Evolutionary conservation across 1,140 invertebrate genomes (phyloP).

Genomic region (Bombus waltoni): DNA sequence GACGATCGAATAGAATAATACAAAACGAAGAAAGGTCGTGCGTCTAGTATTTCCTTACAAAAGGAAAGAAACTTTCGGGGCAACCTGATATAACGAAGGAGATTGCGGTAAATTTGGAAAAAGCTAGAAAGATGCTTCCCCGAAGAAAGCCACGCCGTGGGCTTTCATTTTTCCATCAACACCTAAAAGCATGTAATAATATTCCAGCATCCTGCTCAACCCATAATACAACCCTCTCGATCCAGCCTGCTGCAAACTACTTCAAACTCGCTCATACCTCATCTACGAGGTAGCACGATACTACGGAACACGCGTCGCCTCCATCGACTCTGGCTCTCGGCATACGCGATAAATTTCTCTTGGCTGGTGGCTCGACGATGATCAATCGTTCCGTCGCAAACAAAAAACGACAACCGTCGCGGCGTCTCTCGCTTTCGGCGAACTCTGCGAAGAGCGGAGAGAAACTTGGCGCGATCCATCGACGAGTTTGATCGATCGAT

Average conservation of each 20-base stretch:
- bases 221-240: neutral
- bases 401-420: neutral
- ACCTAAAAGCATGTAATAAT: too few relatives aligned
- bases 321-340: neutral
- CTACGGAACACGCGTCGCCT: neutral
- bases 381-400: neutral
- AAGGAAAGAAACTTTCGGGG: too few relatives aligned
- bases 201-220: too few relatives aligned
- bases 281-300: neutral
- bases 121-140: neutral
- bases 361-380: neutral
- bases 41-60: too few relatives aligned
- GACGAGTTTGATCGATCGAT: neutral
- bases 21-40: too few relatives aligned
- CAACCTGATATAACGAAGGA: too few relatives aligned
- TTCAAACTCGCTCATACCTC: neutral
- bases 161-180: neutral
- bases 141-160: neutral
- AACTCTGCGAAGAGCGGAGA: neutral
- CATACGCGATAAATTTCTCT: slow-evolving; percentile 12
- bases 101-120: too few relatives aligned
- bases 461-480: neutral
- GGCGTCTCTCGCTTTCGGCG: too few relatives aligned
- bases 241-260: neutral
- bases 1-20: too few relatives aligned